phyloP scores from a whole-genome alignment of 2,797 vertebrate species.

The Tapirus indicus region DNA sequence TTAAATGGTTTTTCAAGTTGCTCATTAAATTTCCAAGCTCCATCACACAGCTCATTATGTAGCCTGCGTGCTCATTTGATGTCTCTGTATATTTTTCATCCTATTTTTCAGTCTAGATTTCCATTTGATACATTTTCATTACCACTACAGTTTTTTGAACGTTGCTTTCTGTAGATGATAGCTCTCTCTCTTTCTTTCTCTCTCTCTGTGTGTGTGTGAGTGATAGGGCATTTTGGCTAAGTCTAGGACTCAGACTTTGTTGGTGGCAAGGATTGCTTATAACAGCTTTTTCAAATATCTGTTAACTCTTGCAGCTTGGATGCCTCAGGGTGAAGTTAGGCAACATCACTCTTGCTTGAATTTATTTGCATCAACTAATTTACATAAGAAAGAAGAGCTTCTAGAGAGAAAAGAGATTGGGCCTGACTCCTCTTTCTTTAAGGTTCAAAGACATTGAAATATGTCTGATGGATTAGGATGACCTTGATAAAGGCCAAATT shows the following conservation, averaged over 20 bases:
- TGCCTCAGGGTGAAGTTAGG: not conserved
- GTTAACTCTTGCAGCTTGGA: slow-evolving; percentile 16
- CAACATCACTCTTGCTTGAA: not conserved
- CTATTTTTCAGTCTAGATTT: slow-evolving; percentile 60
- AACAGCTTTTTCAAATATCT: slow-evolving; percentile 35
- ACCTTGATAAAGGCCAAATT: not conserved
- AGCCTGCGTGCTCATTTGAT: slow-evolving; percentile 37
- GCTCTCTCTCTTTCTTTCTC: too few relatives aligned
- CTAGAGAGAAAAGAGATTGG: not conserved
- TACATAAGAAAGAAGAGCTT: not conserved
- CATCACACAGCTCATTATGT: slow-evolving; percentile 59
- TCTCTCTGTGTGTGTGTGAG: too few relatives aligned
- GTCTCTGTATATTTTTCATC: slow-evolving; percentile 48
- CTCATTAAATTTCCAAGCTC: slow-evolving; percentile 67
- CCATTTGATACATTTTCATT: slow-evolving; percentile 21
- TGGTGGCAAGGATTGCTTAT: not conserved
- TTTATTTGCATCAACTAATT: slow-evolving; percentile 40
- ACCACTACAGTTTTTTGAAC: not conserved
- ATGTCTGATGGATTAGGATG: not conserved
- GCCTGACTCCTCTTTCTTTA: not conserved
- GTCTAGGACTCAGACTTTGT: not conserved
- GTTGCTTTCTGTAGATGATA: slow-evolving; percentile 3
- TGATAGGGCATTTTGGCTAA: not conserved
- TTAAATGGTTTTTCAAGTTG: slow-evolving; percentile 69
- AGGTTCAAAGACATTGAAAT: not conserved